phyloP scores from a whole-genome alignment of 2,797 vertebrate genomes.

The Paguma larvata region DNA sequence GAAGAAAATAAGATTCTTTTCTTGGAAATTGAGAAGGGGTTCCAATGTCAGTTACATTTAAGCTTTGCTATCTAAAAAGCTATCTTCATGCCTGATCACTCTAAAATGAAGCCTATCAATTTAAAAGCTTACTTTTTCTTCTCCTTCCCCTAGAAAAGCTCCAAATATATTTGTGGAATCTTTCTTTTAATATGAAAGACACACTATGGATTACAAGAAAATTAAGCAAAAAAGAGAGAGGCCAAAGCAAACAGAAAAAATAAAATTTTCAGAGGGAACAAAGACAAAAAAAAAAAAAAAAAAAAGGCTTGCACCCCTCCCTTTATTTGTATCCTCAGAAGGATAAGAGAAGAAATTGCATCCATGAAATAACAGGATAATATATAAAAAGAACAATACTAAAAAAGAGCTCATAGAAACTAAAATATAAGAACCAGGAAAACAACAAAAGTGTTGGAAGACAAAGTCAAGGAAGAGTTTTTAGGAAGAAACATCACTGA shows the following conservation, averaged over 20 bases:
- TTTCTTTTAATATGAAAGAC: background rate
- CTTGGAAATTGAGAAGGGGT: background rate
- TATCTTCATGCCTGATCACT: background rate
- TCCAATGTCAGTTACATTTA: background rate
- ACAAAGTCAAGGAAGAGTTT: constrained; percentile 25
- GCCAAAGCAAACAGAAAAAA: constrained; percentile 17
- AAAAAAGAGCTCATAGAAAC: background rate
- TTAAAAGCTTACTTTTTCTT: background rate
- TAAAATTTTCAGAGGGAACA: constrained; percentile 16
- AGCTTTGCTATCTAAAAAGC: background rate
- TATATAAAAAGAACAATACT: background rate
- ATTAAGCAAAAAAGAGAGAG: constrained; percentile 53
- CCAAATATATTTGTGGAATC: background rate
- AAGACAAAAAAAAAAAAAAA: background rate
- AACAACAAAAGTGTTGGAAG: background rate
- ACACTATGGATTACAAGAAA: background rate
- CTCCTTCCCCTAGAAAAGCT: background rate
- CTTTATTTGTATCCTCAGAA: background rate
- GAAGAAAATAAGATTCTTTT: constrained; percentile 9
- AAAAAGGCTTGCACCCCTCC: background rate
- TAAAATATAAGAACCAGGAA: constrained; percentile 1
- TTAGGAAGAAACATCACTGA: background rate
- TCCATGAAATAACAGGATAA: background rate
- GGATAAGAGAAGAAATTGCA: background rate
- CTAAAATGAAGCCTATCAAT: background rate